Evolutionary conservation across 2,797 vertebrate species (phyloP).

Genomic region (Apodemus agrarius): DNA sequence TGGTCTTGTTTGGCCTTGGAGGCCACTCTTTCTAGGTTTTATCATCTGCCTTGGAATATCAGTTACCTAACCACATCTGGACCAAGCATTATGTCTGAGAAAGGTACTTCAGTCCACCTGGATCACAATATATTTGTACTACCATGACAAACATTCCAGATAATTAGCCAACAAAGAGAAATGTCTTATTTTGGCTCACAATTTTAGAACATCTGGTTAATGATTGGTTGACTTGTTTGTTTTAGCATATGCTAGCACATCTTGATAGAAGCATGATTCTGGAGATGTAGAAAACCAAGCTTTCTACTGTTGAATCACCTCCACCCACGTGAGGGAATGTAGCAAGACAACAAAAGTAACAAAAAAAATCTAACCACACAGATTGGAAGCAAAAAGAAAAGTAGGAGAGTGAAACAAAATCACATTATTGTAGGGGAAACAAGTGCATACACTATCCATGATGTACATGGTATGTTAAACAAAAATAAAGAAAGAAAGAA

Average conservation of each 20-base stretch:
- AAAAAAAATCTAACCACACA: neutral
- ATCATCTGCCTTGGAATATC: no score
- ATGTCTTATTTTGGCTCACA: neutral
- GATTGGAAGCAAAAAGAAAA: neutral
- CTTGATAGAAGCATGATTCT: neutral
- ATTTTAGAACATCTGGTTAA: neutral
- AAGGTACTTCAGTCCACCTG: neutral
- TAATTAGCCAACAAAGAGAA: neutral
- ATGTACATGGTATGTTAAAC: neutral
- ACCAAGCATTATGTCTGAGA: neutral
- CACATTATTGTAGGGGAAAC: neutral
- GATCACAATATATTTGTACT: neutral
- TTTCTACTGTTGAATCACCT: neutral
- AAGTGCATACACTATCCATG: no score
- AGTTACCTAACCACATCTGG: neutral
- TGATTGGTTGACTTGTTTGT: neutral
- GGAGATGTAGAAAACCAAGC: neutral
- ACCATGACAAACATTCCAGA: neutral
- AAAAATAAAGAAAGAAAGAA: no score
- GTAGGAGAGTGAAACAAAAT: neutral
- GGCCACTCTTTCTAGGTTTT: neutral
- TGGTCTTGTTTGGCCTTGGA: neutral
- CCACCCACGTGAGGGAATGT: neutral
- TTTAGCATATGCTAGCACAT: neutral
- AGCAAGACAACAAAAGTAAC: neutral